Percentiles rank a stretch among this genome's conserved stretches.
These are phyloP conservation scores for Chloroceryle inda DNA, from an alignment of 2,797 vertebrate genomes.

Conservation along the genomic window DNA sequence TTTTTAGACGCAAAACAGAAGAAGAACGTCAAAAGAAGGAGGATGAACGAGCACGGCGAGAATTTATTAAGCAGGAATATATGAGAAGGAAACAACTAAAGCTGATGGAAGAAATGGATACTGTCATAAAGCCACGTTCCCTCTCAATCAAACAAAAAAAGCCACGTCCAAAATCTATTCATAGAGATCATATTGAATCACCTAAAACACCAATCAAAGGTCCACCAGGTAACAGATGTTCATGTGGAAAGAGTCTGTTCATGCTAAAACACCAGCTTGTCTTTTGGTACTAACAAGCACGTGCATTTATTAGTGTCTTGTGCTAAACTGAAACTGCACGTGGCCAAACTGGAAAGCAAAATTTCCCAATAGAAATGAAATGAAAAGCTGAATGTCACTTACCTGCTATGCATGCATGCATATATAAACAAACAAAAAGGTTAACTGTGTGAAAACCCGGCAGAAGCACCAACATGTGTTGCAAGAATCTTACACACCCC, in stretches of 20 bases:
- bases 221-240: conserved; percentile 89
- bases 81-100: conserved; percentile 96
- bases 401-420: conserved; percentile 66
- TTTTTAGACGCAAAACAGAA: conserved; percentile 90
- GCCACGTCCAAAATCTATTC: conserved; percentile 93
- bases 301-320: background rate
- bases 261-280: conserved; percentile 73
- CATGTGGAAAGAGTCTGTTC: conserved; percentile 71
- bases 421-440: conserved; percentile 25
- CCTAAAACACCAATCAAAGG: conserved; percentile 92
- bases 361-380: background rate
- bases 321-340: conserved; percentile 32
- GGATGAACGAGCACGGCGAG: conserved; percentile 92
- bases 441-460: background rate
- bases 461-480: background rate
- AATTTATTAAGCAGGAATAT: conserved; percentile 97
- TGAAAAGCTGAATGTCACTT: background rate
- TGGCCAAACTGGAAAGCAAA: conserved; percentile 46
- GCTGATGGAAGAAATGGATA: conserved; percentile 98
- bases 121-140: conserved; percentile 89
- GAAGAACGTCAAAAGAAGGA: conserved; percentile 96
- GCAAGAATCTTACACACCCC: background rate
- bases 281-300: conserved; percentile 71
- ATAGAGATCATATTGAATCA: conserved; percentile 92
- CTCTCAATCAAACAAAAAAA: conserved; percentile 87